Evolutionary conservation across 2,888 invertebrate genomes (phyloP).

Genomic region (Caenorhabditis sp.): DNA sequence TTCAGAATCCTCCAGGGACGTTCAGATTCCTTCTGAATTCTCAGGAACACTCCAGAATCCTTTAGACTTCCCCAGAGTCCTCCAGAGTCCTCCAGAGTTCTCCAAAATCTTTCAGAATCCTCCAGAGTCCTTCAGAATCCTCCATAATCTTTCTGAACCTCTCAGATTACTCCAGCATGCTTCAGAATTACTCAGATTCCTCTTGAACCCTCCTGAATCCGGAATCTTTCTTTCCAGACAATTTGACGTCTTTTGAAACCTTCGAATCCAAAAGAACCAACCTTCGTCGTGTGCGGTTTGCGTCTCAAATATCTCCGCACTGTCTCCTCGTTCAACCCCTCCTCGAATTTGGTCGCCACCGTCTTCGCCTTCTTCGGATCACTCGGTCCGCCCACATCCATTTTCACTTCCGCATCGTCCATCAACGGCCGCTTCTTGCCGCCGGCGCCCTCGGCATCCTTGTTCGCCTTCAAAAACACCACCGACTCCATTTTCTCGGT

Average conservation of each 20-base stretch:
- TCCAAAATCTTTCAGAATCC: too few relatives aligned
- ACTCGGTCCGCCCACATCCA: constrained; percentile 54
- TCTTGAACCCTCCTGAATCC: too few relatives aligned
- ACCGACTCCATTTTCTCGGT: constrained; percentile 83
- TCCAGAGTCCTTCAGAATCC: too few relatives aligned
- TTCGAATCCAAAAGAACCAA: constrained; percentile 83
- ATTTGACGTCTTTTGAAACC: constrained; percentile 64
- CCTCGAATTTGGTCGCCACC: constrained; percentile 62
- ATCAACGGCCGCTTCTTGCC: constrained; percentile 64
- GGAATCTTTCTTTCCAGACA: too few relatives aligned
- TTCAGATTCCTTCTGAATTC: too few relatives aligned
- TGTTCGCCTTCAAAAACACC: constrained; percentile 77
- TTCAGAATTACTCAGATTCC: too few relatives aligned
- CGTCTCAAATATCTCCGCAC: constrained; percentile 93
- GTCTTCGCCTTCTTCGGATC: constrained; percentile 71
- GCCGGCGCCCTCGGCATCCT: constrained; percentile 53
- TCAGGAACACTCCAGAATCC: too few relatives aligned
- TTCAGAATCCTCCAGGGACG: too few relatives aligned
- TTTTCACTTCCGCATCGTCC: constrained; percentile 25
- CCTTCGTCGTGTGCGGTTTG: constrained; percentile 98
- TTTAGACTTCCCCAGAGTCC: too few relatives aligned
- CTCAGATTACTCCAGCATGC: too few relatives aligned
- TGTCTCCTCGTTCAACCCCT: constrained; percentile 79
- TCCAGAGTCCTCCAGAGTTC: too few relatives aligned
- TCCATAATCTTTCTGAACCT: too few relatives aligned